These are phyloP conservation scores for Microcaecilia unicolor DNA, from an alignment of 2,797 vertebrate genomes.

Conservation along the genomic window DNA sequence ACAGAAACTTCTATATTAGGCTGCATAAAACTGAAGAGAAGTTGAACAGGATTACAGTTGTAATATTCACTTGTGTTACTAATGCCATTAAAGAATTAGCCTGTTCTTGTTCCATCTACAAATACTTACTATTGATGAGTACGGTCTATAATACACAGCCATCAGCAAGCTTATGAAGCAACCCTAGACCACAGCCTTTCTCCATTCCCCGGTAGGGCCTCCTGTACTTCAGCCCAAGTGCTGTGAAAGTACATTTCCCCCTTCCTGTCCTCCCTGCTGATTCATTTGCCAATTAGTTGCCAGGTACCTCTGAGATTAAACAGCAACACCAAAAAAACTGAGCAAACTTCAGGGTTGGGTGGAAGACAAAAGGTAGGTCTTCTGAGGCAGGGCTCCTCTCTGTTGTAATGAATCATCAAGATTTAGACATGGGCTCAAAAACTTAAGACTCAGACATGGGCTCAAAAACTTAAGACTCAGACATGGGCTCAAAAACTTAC, in stretches of 20 bases:
- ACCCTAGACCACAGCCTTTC: background rate
- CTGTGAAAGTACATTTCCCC: no score
- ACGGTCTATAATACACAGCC: slow-evolving; percentile 26
- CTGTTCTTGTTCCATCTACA: background rate
- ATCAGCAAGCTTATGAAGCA: background rate
- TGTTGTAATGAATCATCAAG: background rate
- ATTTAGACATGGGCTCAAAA: background rate
- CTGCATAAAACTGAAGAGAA: no score
- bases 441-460: background rate
- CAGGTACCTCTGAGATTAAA: slow-evolving; percentile 20
- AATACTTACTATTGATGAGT: slow-evolving; percentile 28
- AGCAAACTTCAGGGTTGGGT: background rate
- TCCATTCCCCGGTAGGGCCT: background rate
- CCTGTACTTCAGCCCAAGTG: no score
- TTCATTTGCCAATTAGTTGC: slow-evolving; percentile 18
- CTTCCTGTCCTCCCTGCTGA: background rate
- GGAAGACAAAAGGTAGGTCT: no score
- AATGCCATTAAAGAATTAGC: no score
- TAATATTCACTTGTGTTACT: no score
- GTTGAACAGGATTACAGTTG: no score
- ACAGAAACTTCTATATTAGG: no score
- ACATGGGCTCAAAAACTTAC: background rate
- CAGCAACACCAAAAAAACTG: background rate
- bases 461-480: background rate
- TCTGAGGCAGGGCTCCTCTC: background rate